Base-by-base conservation (phyloP, 2,888 invertebrate genomes). In the Drosophila melanocephala region DNA sequence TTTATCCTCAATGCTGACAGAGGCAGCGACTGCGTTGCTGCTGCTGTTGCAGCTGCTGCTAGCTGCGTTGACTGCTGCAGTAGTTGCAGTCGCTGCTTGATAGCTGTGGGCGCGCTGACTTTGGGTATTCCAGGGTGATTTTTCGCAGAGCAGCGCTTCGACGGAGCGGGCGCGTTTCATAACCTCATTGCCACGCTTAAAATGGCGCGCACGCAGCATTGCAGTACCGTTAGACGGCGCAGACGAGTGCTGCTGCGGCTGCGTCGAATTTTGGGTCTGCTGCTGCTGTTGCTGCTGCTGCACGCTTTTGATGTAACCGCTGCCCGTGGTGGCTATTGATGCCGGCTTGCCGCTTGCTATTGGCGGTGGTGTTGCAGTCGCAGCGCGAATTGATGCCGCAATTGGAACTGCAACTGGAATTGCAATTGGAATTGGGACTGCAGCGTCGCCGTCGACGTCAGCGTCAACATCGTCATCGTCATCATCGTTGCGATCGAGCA, bases 151-250 rank as follows among this genome's bases (percentile, higher is more conserved):
- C 72, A 97, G 95, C 5, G 97, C 96, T 93, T 98, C 98, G 58
- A 98, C 97, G 64, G 97, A 97, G 50, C 97, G 95, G 6, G 98
- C 97, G 70, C 98, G 95, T 93, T 97, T 97, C 92, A 97, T 96
- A 60, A 95, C 95, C 83, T 95, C 95, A 87, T 94, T 94, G 75
- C 95, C 94, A 57, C 95, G 91, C 93, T 95, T 93, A 30, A 94
- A 91, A 67, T 94, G 94, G 58, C 94, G 92, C 67, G 93, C 93
- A 19, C 91, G 91, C 51, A 72, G 59, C 53, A 72, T 59, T 42
- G 47, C 62, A 12, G 42, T 62, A 55, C 64, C 75, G 66, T 79
- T 75, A 59, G 62, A 42, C 39, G 61, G 14, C 62, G 57, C 14
- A 52, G 51, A 10, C 37, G 55, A n/a, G 47, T 60, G 22, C 61